Conservation (phyloP, 2,888 invertebrate species). For the Caradrina clavipalpis region DNA sequence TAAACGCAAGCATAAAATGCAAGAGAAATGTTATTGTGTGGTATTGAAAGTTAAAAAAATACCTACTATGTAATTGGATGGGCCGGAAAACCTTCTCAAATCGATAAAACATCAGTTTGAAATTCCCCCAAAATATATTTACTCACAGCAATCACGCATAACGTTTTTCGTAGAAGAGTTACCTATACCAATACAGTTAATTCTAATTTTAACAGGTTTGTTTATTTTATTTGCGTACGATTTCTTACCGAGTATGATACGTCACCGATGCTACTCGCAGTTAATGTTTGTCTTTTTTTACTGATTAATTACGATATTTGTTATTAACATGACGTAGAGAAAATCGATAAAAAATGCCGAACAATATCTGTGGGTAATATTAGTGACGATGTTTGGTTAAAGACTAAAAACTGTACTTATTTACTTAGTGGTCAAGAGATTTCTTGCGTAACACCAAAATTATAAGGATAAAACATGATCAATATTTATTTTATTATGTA, state of each 20-base stretch:
- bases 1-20: too few species aligned
- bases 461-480: too few species aligned
- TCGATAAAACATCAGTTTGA: neutral
- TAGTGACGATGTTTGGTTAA: constrained; percentile 7
- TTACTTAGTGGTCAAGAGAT: constrained; percentile 8
- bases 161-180: neutral
- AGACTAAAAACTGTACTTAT: too few species aligned
- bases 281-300: neutral
- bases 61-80: too few species aligned
- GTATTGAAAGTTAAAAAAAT: too few species aligned
- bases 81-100: neutral
- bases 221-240: constrained; percentile 27
- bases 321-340: neutral
- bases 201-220: neutral
- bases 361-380: neutral
- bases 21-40: too few species aligned
- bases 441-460: neutral
- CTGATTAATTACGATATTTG: neutral
- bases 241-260: constrained; percentile 8
- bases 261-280: neutral
- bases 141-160: neutral
- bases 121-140: constrained; percentile 26
- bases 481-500: too few species aligned
- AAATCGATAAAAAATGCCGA: neutral
- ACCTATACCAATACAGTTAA: neutral